phyloP scores from a whole-genome alignment of 1,140 invertebrate genomes.

The Chrysomallon squamiferum region DNA sequence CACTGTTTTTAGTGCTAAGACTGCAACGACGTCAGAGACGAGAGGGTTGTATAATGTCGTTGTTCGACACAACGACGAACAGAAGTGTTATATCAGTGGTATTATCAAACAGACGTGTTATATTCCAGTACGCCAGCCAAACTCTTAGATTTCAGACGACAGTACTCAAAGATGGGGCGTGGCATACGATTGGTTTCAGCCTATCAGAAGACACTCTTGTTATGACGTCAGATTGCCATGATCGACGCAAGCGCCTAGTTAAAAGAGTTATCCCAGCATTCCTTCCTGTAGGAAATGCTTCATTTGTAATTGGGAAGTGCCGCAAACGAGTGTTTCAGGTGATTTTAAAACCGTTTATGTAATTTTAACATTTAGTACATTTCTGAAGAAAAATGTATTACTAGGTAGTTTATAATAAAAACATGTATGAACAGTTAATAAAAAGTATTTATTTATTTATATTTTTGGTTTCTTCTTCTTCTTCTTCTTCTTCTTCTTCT shows the following conservation, averaged over 20 bases:
- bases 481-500: no score
- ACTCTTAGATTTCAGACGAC: constrained; percentile 39
- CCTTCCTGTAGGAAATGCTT: constrained; percentile 34
- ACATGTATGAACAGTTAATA: no score
- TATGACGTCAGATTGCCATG: constrained; percentile 49
- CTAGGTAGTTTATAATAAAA: no score
- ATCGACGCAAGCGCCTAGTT: constrained; percentile 24
- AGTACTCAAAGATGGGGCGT: constrained; percentile 36
- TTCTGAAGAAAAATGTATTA: no score
- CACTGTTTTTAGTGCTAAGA: constrained; percentile 51
- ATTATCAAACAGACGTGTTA: constrained; percentile 33
- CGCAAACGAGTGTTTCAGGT: constrained; percentile 38
- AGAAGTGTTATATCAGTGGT: constrained; percentile 34
- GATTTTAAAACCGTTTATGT: no score
- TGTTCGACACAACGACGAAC: constrained; percentile 21
- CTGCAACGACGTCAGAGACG: constrained; percentile 16
- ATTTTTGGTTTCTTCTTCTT: no score
- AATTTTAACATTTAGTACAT: neutral
- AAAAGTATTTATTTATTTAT: no score
- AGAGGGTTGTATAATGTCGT: constrained; percentile 44
- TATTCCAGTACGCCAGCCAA: constrained; percentile 48
- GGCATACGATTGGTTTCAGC: constrained; percentile 56
- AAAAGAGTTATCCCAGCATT: constrained; percentile 42
- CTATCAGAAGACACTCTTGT: constrained; percentile 36
- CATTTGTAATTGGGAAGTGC: constrained; percentile 45